phyloP scores from a whole-genome alignment of 2,113 vertebrate species.

The Osmerus mordax region DNA sequence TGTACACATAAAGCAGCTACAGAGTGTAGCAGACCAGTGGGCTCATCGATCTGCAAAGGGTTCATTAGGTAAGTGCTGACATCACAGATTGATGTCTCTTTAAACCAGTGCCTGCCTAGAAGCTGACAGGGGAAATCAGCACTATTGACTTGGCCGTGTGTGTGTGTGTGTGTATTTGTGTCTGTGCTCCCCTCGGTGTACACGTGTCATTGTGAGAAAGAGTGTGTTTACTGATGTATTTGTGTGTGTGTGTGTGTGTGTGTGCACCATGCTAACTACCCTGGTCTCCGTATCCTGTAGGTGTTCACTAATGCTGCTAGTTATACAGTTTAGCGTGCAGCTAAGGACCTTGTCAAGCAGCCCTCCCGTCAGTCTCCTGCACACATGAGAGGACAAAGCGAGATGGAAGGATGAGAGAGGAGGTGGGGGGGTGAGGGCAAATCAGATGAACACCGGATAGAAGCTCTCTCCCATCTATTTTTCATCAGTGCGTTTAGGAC shows the following conservation, averaged over 20 bases:
- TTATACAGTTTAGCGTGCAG: slow-evolving; percentile 74
- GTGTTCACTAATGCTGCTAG: slow-evolving; percentile 89
- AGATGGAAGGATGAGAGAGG: slow-evolving; percentile 10
- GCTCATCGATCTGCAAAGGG: slow-evolving; percentile 89
- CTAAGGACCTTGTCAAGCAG: slow-evolving; percentile 68
- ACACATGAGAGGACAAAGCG: slow-evolving; percentile 37
- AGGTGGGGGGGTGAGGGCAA: background rate
- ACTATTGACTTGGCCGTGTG: slow-evolving; percentile 83
- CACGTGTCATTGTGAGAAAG: slow-evolving; percentile 32
- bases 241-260: slow-evolving; percentile 57
- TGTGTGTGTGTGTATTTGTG: slow-evolving; percentile 34
- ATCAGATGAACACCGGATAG: slow-evolving; percentile 20
- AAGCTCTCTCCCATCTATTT: slow-evolving; percentile 45
- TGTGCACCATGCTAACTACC: slow-evolving; percentile 70
- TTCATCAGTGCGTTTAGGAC: slow-evolving; percentile 55
- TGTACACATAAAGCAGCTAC: background rate
- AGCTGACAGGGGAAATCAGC: slow-evolving; percentile 88
- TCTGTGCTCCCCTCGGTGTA: slow-evolving; percentile 8
- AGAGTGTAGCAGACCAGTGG: slow-evolving; percentile 73
- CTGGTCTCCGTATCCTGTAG: slow-evolving; percentile 54
- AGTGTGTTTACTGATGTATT: slow-evolving; percentile 13
- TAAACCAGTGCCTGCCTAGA: slow-evolving; percentile 88
- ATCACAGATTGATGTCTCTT: slow-evolving; percentile 99
- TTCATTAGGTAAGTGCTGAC: slow-evolving; percentile 99
- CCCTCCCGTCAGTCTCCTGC: slow-evolving; percentile 54